A percentile compares a stretch with the other conserved stretches of the same genome.
Evolutionary conservation across 2,888 invertebrate genomes (phyloP).

Genomic region (Coleophora deauratella): DNA sequence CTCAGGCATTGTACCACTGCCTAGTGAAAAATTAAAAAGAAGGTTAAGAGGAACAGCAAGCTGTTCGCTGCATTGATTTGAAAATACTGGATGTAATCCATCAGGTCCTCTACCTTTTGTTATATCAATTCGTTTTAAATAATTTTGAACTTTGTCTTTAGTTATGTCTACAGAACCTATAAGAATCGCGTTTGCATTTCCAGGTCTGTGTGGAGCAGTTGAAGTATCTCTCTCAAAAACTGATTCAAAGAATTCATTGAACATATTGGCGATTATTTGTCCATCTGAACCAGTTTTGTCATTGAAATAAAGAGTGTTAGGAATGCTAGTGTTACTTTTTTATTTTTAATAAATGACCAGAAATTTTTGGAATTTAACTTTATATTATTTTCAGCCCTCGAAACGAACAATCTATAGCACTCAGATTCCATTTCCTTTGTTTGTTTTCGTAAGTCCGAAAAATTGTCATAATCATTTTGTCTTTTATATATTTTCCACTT

Average conservation of each 20-base stretch:
- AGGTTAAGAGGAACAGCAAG: too few relatives aligned
- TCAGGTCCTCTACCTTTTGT: too few relatives aligned
- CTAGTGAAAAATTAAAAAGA: too few relatives aligned
- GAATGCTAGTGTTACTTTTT: background rate
- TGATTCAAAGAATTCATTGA: slow-evolving; percentile 1
- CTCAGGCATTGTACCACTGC: too few relatives aligned
- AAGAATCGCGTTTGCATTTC: too few relatives aligned
- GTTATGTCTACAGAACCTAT: too few relatives aligned
- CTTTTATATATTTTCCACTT: slow-evolving; percentile 2
- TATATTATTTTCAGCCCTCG: background rate
- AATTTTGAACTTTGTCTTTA: too few relatives aligned
- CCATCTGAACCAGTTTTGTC: background rate
- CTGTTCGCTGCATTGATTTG: too few relatives aligned
- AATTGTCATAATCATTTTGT: background rate
- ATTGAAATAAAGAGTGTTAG: background rate
- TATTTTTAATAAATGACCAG: background rate
- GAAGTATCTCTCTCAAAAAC: slow-evolving; percentile 2
- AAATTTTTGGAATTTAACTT: background rate
- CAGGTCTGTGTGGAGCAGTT: too few relatives aligned
- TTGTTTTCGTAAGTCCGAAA: background rate
- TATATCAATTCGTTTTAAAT: too few relatives aligned
- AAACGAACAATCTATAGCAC: background rate
- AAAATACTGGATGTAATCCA: too few relatives aligned
- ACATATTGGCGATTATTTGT: background rate
- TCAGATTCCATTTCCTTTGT: background rate